A percentile compares a stretch with the other conserved stretches of the same genome.
These are phyloP conservation scores for Sinodicranocentrus sp. DNA, from an alignment of 2,888 invertebrate species.

Conservation along the genomic window DNA sequence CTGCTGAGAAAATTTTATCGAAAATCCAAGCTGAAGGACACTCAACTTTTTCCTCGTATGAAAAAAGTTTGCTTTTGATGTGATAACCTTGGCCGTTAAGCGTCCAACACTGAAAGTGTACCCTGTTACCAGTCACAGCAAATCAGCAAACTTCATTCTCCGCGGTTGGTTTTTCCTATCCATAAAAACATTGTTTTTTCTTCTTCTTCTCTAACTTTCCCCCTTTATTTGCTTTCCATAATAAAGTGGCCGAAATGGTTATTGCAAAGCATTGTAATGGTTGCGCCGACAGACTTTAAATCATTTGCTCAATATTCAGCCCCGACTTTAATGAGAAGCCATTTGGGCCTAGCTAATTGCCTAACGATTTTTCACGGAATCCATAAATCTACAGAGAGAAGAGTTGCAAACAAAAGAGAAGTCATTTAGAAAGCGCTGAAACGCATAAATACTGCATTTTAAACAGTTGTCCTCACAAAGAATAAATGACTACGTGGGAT, in stretches of 20 bases:
- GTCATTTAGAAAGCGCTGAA: constrained; percentile 41
- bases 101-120: too few species aligned
- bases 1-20: constrained; percentile 12
- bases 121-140: neutral
- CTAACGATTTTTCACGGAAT: constrained; percentile 39
- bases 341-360: constrained; percentile 47
- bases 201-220: too few species aligned
- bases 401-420: constrained; percentile 20
- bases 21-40: constrained; percentile 37
- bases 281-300: constrained; percentile 42
- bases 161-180: neutral
- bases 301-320: constrained; percentile 31
- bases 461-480: constrained; percentile 45
- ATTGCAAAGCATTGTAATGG: constrained; percentile 6
- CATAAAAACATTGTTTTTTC: too few species aligned
- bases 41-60: constrained; percentile 10
- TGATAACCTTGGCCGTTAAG: constrained; percentile 33
- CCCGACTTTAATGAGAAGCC: constrained; percentile 46
- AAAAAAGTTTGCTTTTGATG: constrained; percentile 13
- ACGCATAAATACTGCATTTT: constrained; percentile 52
- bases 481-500: constrained; percentile 26
- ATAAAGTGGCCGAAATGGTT: too few species aligned
- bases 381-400: constrained; percentile 33
- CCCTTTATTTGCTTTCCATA: too few species aligned
- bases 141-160: neutral